Evolutionary conservation across 2,888 invertebrate species (phyloP).

Genomic region (Drosophila limbata): DNA sequence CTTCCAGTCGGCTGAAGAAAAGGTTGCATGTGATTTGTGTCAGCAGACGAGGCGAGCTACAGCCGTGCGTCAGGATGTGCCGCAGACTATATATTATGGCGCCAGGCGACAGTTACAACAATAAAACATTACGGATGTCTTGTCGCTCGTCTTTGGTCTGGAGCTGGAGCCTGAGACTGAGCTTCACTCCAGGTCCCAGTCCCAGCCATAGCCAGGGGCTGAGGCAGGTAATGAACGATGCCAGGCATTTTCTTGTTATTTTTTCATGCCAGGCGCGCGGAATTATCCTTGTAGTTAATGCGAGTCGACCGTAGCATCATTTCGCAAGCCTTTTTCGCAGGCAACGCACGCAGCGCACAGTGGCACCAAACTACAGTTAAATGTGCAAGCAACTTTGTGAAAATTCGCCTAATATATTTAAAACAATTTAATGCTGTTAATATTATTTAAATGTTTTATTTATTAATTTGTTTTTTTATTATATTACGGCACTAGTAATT

Average conservation of each 20-base stretch:
- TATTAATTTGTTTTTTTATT: too few species aligned
- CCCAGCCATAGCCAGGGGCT: constrained; percentile 8
- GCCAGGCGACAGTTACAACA: constrained; percentile 77
- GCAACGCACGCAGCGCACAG: constrained; percentile 60
- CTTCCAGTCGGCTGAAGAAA: constrained; percentile 43
- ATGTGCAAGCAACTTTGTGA: not conserved
- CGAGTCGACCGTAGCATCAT: constrained; percentile 48
- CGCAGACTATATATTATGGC: constrained; percentile 74
- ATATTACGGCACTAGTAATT: too few species aligned
- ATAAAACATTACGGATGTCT: constrained; percentile 77
- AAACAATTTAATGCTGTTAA: not conserved
- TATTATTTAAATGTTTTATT: too few species aligned
- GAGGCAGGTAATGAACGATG: constrained; percentile 72
- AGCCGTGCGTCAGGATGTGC: constrained; percentile 57
- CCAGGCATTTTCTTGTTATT: constrained; percentile 77
- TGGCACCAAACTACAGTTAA: constrained; percentile 16
- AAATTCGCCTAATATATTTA: not conserved
- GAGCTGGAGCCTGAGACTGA: not conserved
- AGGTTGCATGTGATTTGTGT: constrained; percentile 78
- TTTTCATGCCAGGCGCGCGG: constrained; percentile 59
- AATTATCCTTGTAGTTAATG: constrained; percentile 78
- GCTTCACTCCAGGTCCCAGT: too few species aligned
- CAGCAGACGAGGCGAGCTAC: constrained; percentile 46
- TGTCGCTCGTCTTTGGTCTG: constrained; percentile 57
- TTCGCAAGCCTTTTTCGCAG: constrained; percentile 53